Evolutionary conservation across 1,140 invertebrate species (phyloP).

Genomic region (Eubasilissa regina): DNA sequence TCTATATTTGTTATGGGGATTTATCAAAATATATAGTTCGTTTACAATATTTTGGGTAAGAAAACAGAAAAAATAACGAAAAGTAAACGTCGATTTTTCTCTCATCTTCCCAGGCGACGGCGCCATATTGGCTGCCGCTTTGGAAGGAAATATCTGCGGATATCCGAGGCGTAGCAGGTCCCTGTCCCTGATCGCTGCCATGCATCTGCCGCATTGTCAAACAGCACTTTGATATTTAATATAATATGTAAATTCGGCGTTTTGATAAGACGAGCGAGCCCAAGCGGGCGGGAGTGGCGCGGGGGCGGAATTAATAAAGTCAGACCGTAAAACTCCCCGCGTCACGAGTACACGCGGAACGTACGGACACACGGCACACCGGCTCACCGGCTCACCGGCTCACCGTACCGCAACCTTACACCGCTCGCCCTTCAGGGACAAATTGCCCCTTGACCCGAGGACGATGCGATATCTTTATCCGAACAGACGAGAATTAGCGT

Average conservation of each 20-base stretch:
- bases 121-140: conserved; percentile 5
- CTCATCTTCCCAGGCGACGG: background rate
- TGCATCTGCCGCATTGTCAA: conserved; percentile 50
- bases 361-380: too few relatives aligned
- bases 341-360: background rate
- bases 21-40: too few relatives aligned
- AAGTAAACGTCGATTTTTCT: conserved; percentile 1
- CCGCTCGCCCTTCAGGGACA: too few relatives aligned
- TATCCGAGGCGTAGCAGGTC: background rate
- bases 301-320: conserved; percentile 57
- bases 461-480: too few relatives aligned
- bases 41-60: too few relatives aligned
- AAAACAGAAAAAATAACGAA: background rate
- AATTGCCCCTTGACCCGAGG: too few relatives aligned
- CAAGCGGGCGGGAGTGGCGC: background rate
- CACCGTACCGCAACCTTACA: too few relatives aligned
- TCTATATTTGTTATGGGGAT: too few relatives aligned
- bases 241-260: conserved; percentile 57
- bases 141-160: background rate
- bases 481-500: too few relatives aligned
- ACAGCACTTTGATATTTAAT: conserved; percentile 57
- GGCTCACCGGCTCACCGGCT: too few relatives aligned
- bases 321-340: conserved; percentile 47
- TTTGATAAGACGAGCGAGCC: conserved; percentile 52
- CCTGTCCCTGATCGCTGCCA: conserved; percentile 23